phyloP scores from a whole-genome alignment of 30 jellyfish, hydroid and myxozoan genomes.

The Mastigias papua region DNA sequence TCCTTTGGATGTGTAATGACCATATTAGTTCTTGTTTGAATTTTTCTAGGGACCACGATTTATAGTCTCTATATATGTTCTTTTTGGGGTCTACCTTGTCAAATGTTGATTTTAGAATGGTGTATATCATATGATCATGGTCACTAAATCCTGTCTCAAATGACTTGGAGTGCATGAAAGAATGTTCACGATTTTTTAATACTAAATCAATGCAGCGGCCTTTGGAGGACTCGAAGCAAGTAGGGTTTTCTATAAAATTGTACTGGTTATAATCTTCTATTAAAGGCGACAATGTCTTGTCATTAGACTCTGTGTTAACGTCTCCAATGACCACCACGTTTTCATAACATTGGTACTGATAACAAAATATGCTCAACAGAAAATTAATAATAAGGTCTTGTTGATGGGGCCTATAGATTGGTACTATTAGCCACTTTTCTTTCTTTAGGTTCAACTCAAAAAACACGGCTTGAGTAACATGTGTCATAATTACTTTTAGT shows the following conservation, averaged over 20 bases:
- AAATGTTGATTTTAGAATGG: conserved; percentile 40
- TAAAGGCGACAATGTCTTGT: conserved; percentile 12
- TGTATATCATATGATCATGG: conserved; percentile 57
- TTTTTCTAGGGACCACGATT: conserved; percentile 15
- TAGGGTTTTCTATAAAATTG: conserved; percentile 18
- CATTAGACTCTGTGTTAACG: conserved; percentile 15
- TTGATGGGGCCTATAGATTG: conserved; percentile 35
- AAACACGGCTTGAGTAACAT: conserved; percentile 19
- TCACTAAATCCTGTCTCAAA: conserved; percentile 74
- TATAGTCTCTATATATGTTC: conserved; percentile 25
- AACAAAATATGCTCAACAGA: conserved; percentile 23
- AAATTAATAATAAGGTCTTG: conserved; percentile 6
- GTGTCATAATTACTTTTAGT: conserved; percentile 6
- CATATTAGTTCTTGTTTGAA: conserved; percentile 5
- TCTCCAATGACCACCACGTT: conserved; percentile 58
- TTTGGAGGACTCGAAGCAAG: conserved; percentile 35
- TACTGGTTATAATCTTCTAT: conserved; percentile 17
- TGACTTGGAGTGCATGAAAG: conserved; percentile 61
- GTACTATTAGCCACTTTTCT: conserved; percentile 21
- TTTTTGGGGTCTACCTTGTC: conserved; percentile 24
- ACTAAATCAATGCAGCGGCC: conserved; percentile 58
- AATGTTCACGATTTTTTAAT: conserved; percentile 20
- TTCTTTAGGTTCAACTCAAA: conserved; percentile 23
- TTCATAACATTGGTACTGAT: conserved; percentile 20
- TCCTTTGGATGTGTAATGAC: background rate